Percentiles rank a stretch among this genome's conserved stretches.
Conservation (phyloP, 2,113 vertebrate species). For the Apodemus speciosus region DNA sequence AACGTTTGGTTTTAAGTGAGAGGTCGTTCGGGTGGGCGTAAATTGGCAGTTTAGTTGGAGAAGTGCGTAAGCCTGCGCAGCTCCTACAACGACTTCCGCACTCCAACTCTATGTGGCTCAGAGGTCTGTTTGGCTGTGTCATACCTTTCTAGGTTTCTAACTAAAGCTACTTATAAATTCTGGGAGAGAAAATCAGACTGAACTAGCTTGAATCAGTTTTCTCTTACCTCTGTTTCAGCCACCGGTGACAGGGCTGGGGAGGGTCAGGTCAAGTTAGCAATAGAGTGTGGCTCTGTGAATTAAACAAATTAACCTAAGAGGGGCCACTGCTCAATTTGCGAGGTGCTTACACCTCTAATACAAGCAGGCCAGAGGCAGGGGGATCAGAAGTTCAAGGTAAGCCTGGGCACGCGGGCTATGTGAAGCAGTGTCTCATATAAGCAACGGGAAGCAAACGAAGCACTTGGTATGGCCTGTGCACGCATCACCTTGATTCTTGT, state of each 20-base stretch:
- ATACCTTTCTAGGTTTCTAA: neutral
- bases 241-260: neutral
- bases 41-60: slow-evolving; percentile 13
- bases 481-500: neutral
- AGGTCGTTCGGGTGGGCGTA: neutral
- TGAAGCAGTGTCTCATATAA: neutral
- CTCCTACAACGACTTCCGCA: neutral
- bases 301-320: slow-evolving; percentile 28
- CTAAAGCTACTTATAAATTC: slow-evolving; percentile 31
- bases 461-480: neutral
- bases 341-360: neutral
- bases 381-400: neutral
- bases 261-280: neutral
- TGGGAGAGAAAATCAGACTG: slow-evolving; percentile 12
- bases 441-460: neutral
- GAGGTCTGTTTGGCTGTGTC: neutral
- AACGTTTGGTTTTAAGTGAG: slow-evolving; percentile 21
- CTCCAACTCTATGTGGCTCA: neutral
- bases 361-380: neutral
- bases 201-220: neutral
- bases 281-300: neutral
- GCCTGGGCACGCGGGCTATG: neutral
- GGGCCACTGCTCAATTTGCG: neutral
- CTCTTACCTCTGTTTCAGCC: neutral
- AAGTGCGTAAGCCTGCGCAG: neutral